These are phyloP conservation scores for Parapristionchus giblindavisi DNA, from an alignment of 2,888 invertebrate genomes.

Conservation along the genomic window DNA sequence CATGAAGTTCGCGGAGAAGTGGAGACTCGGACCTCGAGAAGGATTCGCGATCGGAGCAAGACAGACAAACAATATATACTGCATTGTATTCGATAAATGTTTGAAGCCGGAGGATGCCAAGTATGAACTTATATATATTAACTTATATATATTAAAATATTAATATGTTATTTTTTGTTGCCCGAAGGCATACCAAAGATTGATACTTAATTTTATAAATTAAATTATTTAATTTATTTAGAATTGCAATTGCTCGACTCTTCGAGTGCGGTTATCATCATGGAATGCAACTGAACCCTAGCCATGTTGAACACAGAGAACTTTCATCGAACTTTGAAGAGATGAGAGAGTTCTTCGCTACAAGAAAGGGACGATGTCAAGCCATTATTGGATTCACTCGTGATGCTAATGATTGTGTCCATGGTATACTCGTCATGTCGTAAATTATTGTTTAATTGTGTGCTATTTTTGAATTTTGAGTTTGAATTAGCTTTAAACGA, in stretches of 20 bases:
- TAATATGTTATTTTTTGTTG: too few relatives aligned
- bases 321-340: conserved; percentile 29
- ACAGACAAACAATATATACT: conserved; percentile 4
- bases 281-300: conserved; percentile 13
- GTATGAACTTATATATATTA: too few relatives aligned
- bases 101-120: too few relatives aligned
- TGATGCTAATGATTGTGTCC: conserved; percentile 1
- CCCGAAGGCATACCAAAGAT: not conserved
- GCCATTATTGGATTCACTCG: conserved; percentile 27
- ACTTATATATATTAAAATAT: too few relatives aligned
- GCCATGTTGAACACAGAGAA: too few relatives aligned
- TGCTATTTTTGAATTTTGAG: too few relatives aligned
- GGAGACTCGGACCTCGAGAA: conserved; percentile 9
- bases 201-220: not conserved
- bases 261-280: conserved; percentile 1
- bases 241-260: too few relatives aligned
- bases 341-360: not conserved
- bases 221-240: not conserved
- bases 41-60: conserved; percentile 22
- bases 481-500: too few relatives aligned
- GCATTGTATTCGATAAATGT: conserved; percentile 37
- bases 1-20: conserved; percentile 35
- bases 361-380: not conserved
- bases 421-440: not conserved
- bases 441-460: not conserved